Base-by-base conservation (phyloP, 1,140 invertebrate species). In the Archegozetes longisetosus region DNA sequence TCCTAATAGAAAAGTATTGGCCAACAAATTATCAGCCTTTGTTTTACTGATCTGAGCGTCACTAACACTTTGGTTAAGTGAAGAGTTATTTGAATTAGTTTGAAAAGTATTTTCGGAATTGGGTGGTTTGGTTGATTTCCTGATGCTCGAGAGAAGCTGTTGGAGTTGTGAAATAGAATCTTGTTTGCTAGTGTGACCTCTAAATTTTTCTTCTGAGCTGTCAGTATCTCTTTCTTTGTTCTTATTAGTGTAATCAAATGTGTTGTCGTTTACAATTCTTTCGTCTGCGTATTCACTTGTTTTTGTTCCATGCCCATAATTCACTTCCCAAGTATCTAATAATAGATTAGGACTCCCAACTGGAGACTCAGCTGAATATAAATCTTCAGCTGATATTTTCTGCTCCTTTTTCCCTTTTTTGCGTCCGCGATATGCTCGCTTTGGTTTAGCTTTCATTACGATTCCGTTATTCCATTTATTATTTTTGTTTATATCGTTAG, bases 1-100 rank as follows among this genome's bases (percentile, higher is more conserved):
- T 53, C 13, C 9, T 12, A 12, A 12, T 9, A 13, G 9, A 12
- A 22, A 12, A 12, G 9, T 53, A 12, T 53, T 13, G 9, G 9
- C 51, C 20, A 81, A 76, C 60, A 82, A 72, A 50, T 64, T 67
- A 56, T 70, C 67, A 58, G 64, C 49, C 53, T 62, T 66, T 22
- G 64, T 71, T 72, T 73, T 75, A 13, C 73, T 72, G 3, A 26
- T 12, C 22, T 23, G 22, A 53, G n/a, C 14, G n/a, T 14, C 14
- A 47, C n/a, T 47, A 47, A 14, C n/a, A n/a, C 46, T n/a, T 14
- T n/a, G 14, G 46, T 47, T n/a, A 14, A 75, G 66, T 32, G 73
- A 66, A 25, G 74, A 69, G 3, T 69, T 66, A 23, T 67, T 65
- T 28, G 68, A 67, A 3, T 61, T 27, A 27, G 66, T 67, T 40